Base-by-base conservation (phyloP, 1,140 invertebrate genomes). In the Phortica variegata region DNA sequence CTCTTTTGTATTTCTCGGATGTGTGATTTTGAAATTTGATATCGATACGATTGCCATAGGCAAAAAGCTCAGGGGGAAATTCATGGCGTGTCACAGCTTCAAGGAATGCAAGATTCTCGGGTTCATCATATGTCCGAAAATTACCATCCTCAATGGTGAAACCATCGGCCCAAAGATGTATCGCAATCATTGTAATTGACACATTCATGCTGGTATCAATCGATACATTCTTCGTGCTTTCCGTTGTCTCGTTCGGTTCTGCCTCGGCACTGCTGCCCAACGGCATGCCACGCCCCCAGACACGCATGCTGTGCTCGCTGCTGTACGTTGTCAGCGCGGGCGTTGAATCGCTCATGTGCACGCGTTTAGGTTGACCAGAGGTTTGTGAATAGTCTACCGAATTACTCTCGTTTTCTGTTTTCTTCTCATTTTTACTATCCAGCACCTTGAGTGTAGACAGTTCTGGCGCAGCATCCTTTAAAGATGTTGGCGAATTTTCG, bases 91-190 rank as follows among this genome's bases (percentile, higher is more conserved):
- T 23, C 1, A 66, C 48, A 3, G 56, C 60, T 10, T 50, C 54
- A 7, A 66, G 39, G 2, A 68, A 54, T 0, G 54, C 43, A 1
- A 63, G 63, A 16, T 66, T 66, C 7, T 60, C 65, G 2, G 63
- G 63, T 2, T 51, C 16, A 3, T 59, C 33, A 10, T 66, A 66
- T 0, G 18, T 47, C 2, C 65, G 32, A 13, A 66, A 19, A 1
- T 38, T 26, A 16, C 63, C 63, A 3, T 63, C 52, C 31, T 68
- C 60, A 6, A 66, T 26, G 6, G 63, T 51, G 34, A 66, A 66
- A 0, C 63, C 63, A 19, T 66, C 63, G 12, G 63, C 52, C 63
- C 63, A 66, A 2, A 66, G 49, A 34, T 66, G 63, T 16, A 66
- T 23, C 21, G 60, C 51, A 6, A 66, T 57, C 1, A 58, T 49